Base-by-base conservation (phyloP, 2,113 vertebrate genomes). In the Poecilia latipinna region DNA sequence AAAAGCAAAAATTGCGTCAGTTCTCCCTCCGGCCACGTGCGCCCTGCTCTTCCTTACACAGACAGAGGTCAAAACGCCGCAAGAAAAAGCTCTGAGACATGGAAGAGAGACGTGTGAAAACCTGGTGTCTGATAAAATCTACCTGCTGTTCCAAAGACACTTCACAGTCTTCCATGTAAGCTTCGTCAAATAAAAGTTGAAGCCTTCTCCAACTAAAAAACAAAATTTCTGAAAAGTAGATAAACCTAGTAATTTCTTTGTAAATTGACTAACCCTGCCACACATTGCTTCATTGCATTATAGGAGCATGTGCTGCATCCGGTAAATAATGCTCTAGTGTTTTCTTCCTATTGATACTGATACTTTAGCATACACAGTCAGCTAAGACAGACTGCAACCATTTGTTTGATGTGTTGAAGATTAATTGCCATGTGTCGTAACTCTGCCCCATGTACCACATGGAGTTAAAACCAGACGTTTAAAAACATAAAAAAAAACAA, bases 11-110 rank as follows among this genome's bases (percentile, higher is more conserved):
- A 28, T 81, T 90, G 77, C 66, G 22, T 85, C 74, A 85, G 57
- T 76, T 88, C 76, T 83, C 80, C 80, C 79, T 83, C 73, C 22
- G 79, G 88, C 88, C 73, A 57, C 71, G 28, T 69, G 73, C 78
- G 77, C 37, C 72, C 77, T 72, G 35, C 73, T 84, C 78, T 86
- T 67, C 61, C 42, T 48, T 17, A 35, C 51, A 70, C 74, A 44
- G 60, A 60, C 63, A 71, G 77, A 79, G 72, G 72, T 66, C 74
- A 60, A 8, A 32, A 37, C 37, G 67, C 61, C 0, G 13, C 31
- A 17, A 31, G 57, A 61, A 48, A 63, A 29, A 39, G n/a, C 29
- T 65, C 3, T 3, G 19, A 61, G 33, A 33, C 31, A 31, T 10
- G 60, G 5, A 26, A 32, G 35, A 78, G 44, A 28, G 54, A 28